Conservation (phyloP, 1,140 invertebrate genomes). For the Trachymyrmex cornetzi region DNA sequence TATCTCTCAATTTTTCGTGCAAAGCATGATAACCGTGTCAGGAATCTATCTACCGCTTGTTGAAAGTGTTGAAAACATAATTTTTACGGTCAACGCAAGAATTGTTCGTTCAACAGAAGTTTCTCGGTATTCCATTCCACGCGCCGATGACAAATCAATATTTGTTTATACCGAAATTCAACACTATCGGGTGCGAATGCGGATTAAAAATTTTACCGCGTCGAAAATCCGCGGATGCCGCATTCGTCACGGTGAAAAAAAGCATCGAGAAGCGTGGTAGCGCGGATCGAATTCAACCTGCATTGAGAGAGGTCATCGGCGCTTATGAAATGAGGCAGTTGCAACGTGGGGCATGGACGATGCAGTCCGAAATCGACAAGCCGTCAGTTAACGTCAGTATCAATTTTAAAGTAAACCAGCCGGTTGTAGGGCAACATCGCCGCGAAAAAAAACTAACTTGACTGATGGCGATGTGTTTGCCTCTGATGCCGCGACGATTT, state of each 20-base stretch:
- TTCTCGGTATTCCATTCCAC: not conserved
- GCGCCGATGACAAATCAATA: constrained; percentile 20
- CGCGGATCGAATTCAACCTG: not conserved
- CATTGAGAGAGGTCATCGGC: constrained; percentile 27
- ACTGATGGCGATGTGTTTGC: constrained; percentile 54
- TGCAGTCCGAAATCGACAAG: constrained; percentile 68
- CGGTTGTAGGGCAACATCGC: constrained; percentile 51
- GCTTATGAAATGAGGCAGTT: constrained; percentile 57
- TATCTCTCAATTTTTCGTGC: not conserved
- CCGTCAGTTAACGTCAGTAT: constrained; percentile 74
- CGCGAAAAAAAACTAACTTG: constrained; percentile 57
- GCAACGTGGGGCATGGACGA: not conserved
- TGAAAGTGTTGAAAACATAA: not conserved
- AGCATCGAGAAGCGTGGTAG: not conserved
- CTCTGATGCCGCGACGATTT: constrained; percentile 38
- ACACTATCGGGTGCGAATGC: not conserved
- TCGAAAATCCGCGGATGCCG: constrained; percentile 1
- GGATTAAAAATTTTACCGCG: constrained; percentile 26
- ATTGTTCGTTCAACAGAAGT: not conserved
- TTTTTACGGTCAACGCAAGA: not conserved
- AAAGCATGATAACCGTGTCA: no score
- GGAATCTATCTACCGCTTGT: not conserved
- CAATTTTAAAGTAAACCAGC: constrained; percentile 72
- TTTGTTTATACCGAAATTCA: constrained; percentile 28
- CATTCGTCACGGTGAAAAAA: not conserved